These are phyloP conservation scores for Achroia grisella DNA, from an alignment of 1,140 invertebrate species.

Conservation along the genomic window DNA sequence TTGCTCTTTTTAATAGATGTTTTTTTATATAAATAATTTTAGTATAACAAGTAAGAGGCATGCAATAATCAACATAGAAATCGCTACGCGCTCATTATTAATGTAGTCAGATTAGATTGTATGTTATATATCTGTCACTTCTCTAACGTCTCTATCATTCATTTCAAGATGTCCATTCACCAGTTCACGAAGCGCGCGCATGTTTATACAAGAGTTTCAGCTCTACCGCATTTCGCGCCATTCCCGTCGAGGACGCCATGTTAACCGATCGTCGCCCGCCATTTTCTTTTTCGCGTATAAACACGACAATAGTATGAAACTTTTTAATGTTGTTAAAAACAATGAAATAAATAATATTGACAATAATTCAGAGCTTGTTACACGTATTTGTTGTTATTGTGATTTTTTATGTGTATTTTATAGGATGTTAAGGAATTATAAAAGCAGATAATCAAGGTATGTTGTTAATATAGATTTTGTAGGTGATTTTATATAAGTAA, in stretches of 20 bases:
- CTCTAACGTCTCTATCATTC: too few relatives aligned
- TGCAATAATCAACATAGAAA: too few relatives aligned
- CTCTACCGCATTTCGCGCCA: slow-evolving; percentile 26
- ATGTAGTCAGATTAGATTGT: too few relatives aligned
- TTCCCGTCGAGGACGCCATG: slow-evolving; percentile 13
- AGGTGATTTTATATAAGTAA: too few relatives aligned
- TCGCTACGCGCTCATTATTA: too few relatives aligned
- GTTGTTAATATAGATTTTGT: too few relatives aligned
- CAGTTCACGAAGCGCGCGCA: slow-evolving; percentile 3
- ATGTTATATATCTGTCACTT: too few relatives aligned
- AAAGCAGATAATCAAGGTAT: slow-evolving; percentile 12
- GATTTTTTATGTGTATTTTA: slow-evolving; percentile 7
- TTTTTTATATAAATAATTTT: too few relatives aligned
- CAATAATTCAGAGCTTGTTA: slow-evolving; percentile 5
- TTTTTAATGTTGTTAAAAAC: background rate
- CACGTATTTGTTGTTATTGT: slow-evolving; percentile 3
- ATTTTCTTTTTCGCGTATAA: slow-evolving; percentile 2
- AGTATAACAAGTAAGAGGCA: too few relatives aligned
- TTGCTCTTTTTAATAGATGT: too few relatives aligned
- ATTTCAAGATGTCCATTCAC: background rate
- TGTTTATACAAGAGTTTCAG: slow-evolving; percentile 16
- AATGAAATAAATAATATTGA: background rate
- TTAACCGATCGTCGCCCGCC: slow-evolving; percentile 4
- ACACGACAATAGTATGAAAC: background rate
- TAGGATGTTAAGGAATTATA: slow-evolving; percentile 11